Evolutionary conservation across 1,140 invertebrate genomes (phyloP).

Genomic region (Globodera ellingtonae): DNA sequence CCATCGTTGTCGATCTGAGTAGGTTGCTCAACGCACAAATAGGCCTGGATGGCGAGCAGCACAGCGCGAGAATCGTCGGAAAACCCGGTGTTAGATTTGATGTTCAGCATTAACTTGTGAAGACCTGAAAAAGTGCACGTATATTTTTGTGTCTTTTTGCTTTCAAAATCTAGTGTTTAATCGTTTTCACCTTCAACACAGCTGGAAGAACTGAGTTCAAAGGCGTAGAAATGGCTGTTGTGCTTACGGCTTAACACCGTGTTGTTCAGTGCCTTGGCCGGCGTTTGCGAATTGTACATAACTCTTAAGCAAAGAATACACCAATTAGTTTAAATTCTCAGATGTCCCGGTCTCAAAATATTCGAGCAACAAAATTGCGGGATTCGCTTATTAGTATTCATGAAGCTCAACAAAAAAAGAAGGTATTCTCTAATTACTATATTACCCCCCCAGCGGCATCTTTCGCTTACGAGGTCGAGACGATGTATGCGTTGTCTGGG

Average conservation of each 20-base stretch:
- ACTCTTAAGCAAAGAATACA: neutral
- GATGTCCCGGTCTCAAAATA: neutral
- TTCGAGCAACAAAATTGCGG: too few relatives aligned
- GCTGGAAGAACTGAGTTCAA: neutral
- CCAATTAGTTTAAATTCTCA: neutral
- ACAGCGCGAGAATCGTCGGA: neutral
- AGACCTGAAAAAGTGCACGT: constrained; percentile 5
- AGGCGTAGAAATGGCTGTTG: neutral
- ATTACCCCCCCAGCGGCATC: neutral
- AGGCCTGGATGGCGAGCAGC: constrained; percentile 23
- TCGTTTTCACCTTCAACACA: constrained; percentile 2
- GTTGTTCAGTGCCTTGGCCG: neutral
- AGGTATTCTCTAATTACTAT: neutral
- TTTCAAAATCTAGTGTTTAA: neutral
- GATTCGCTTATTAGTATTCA: too few relatives aligned
- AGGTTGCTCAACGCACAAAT: constrained; percentile 10
- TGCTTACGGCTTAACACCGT: neutral
- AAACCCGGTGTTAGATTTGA: neutral
- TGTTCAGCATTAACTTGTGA: neutral
- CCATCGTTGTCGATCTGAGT: neutral
- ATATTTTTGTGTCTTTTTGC: neutral
- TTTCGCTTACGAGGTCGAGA: neutral
- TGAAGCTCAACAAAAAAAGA: too few relatives aligned
- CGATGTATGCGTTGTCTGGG: constrained; percentile 4
- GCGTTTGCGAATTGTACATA: neutral